Evolutionary conservation across 2,113 vertebrate genomes (phyloP), one percentile per base, ranked within the genome.

Genomic region (Maccullochella peelii): DNA sequence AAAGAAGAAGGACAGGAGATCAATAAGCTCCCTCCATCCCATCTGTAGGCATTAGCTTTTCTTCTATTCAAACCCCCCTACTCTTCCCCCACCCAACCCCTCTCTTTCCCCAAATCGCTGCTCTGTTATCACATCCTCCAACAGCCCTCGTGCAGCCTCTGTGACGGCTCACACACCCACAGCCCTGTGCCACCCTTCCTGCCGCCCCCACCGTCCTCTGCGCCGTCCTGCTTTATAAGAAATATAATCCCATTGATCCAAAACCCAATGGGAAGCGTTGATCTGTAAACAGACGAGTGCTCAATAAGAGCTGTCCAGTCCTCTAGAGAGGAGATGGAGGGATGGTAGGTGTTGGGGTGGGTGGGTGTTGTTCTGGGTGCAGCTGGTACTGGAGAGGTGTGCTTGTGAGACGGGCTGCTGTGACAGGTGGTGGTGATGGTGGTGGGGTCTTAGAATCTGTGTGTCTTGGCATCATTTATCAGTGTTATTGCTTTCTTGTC

Each of bases 231-330:
- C 87, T 92, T 94, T 89, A 89, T 93, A 89, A 92, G 89, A 94
- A 95, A 95, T 93, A 91, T 94, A 95, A 95, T 94, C 91, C 88
- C 79, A 95, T 94, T 93, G 95, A 96, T 95, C 94, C 79, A 61
- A 94, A 95, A 93, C 82, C 92, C 89, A 77, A 93, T 93, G 92
- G 90, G 91, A 94, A 92, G 88, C 79, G 87, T 80, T 91, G 90
- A 92, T 94, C 88, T 94, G 93, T 94, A 95, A 95, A 95, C 94
- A 93, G 83, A 85, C 88, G 69, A 81, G 74, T 89, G 91, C 90
- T 94, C 93, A 94, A 94, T 95, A 94, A 93, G 67, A 85, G 90
- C 73, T 18, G 73, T 58, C 74, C 68, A 55, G 77, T 73, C 78
- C 90, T 91, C 76, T 54, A 25, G 88, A 85, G 86, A 82, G 78